Base-by-base conservation (phyloP, 2,888 invertebrate species). In the Athalia cordata region DNA sequence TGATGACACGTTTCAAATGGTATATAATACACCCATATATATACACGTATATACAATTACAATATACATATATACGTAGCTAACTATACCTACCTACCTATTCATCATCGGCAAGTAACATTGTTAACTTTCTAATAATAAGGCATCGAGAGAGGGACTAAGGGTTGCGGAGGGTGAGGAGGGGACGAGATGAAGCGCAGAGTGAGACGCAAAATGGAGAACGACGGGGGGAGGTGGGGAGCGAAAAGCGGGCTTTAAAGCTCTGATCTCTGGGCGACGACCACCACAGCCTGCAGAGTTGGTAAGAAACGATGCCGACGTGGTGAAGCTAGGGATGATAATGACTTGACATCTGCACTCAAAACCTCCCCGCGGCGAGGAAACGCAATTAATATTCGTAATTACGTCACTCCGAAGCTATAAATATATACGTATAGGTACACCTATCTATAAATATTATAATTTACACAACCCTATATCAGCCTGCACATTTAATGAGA, bases 261-360 rank as follows among this genome's bases (percentile, higher is more conserved):
- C 29, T 50, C 11, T 5, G 11, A n/a, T n/a, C 64, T 7, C 49
- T 8, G 29, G 29, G 43, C 70, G 5, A 55, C 70, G n/a, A 49
- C 49, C 57, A n/a, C 43, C 57, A 5, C 29, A 29, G 29, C 29
- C 29, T 29, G 29, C 29, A 29, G 29, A 29, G 29, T 29, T 29
- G 29, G 29, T 29, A 29, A 29, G 29, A 29, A 29, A 29, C 29
- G 29, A 29, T 29, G 29, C 29, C 29, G 29, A 29, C 29, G 29
- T 29, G 29, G 29, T 29, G 29, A 29, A 29, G 29, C 29, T 29
- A 29, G 64, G 86, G 86, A 89, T 88, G 88, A 89, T 90, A 90
- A 89, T 89, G 87, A 89, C 87, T 89, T 89, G 89, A 88, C 89
- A 90, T 89, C 89, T 89, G 89, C 89, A 89, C 88, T 87, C 87